Evolutionary conservation across 2,888 invertebrate genomes (phyloP).

Genomic region (Cybosia mesomella): DNA sequence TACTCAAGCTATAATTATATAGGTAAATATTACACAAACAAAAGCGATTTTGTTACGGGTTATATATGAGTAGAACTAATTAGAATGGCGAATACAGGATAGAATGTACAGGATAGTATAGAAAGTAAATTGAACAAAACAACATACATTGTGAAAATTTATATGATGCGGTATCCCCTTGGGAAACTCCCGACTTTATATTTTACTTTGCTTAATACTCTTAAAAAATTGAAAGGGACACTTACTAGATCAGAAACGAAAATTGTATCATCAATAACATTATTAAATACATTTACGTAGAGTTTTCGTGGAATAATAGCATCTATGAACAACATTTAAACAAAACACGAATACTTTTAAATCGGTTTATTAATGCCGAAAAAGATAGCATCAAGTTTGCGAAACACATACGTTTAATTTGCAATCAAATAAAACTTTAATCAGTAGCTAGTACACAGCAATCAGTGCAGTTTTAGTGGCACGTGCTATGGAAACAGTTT

Average conservation of each 20-base stretch:
- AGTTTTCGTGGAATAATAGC: not conserved
- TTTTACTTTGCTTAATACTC: no score
- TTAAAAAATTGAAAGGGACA: no score
- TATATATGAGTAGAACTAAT: no score
- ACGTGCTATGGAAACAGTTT: conserved; percentile 65
- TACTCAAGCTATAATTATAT: no score
- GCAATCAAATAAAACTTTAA: conserved; percentile 51
- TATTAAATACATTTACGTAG: no score
- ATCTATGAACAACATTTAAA: not conserved
- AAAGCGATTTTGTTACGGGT: no score
- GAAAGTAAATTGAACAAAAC: no score
- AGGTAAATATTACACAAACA: no score
- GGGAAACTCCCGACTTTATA: not conserved
- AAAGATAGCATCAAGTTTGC: conserved; percentile 31
- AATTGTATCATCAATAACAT: no score
- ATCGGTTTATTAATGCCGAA: conserved; percentile 20
- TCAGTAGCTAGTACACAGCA: conserved; percentile 47
- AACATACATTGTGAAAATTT: not conserved
- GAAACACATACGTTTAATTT: conserved; percentile 43
- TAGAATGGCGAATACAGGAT: no score
- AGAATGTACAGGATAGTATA: no score
- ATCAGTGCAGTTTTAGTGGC: conserved; percentile 63
- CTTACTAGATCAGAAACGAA: no score
- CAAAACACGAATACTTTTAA: conserved; percentile 2
- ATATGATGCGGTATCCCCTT: not conserved